Evolutionary conservation across 2,113 vertebrate genomes (phyloP), one percentile per base, ranked within the genome.

Genomic region (Coturnix japonica): DNA sequence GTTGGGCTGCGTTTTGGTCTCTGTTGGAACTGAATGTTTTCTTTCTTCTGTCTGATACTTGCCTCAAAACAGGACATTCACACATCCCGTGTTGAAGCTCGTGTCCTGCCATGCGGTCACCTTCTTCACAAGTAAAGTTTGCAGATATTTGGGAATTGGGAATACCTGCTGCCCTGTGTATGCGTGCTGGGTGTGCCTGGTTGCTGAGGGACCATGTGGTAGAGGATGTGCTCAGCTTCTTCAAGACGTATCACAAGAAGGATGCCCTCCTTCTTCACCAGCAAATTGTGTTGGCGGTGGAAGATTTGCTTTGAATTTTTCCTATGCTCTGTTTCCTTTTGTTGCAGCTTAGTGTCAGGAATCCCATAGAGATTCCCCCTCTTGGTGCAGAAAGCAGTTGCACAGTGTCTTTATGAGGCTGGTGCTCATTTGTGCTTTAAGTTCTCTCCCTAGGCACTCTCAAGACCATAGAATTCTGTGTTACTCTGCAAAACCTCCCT

Each of bases 71-170:
- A 99, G 98, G 99, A 99, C 87, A 99, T 99, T 95, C 99, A 99
- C 94, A 99, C 99, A 0, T 99, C 99, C 70, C 98, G 99, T 49
- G 98, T 99, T 63, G 98, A 98, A 49, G 99, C 98, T 79, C 98
- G 98, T 0, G 98, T 99, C 77, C 98, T 99, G 95, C 98, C 98
- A 0, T 99, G 99, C 16, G 99, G 99, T 66, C 99, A 99, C 95
- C 98, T 99, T 89, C 97, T 99, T 85, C 99, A 99, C 96, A 98
- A 97, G 99, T 99, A 98, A 93, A 60, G 66, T 20, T 23, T 44
- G 13, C n/a, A 63, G 7, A 6, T 5, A 1, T 26, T 28, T 47
- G 20, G n/a, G 76, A n/a, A 33, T 13, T 37, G 11, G 54, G 11
- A 43, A 17, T 39, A n/a, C 4, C 26, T 44, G 23, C 25, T n/a